These are phyloP conservation scores for Bergia puertoricense DNA, from an alignment of 92 coral and sea anemone species.

Conservation along the genomic window DNA sequence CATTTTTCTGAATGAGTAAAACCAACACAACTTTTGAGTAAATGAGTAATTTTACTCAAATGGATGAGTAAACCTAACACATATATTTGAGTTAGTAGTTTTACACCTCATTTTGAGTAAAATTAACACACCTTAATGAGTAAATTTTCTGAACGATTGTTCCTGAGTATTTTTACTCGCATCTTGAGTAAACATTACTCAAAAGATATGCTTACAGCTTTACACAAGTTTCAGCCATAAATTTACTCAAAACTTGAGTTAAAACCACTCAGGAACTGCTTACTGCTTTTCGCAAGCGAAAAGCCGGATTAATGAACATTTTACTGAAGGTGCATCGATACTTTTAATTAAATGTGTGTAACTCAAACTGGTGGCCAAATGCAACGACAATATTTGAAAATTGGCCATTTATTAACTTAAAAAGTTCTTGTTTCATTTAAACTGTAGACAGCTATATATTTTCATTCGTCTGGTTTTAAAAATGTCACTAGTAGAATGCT, in stretches of 20 bases:
- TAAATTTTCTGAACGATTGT: background rate
- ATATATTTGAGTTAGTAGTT: conserved; percentile 11
- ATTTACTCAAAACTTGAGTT: conserved; percentile 5
- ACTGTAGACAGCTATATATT: no score
- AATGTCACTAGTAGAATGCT: no score
- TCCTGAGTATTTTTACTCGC: conserved; percentile 7
- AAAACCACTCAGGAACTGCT: background rate
- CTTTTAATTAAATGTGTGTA: no score
- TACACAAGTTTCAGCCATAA: conserved; percentile 9
- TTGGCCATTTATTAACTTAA: no score
- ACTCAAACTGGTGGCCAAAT: no score
- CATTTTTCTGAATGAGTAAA: conserved; percentile 11
- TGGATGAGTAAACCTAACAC: conserved; percentile 9
- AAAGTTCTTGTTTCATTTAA: no score
- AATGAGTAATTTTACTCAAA: conserved; percentile 4
- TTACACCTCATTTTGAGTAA: conserved; percentile 17
- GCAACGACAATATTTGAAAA: no score
- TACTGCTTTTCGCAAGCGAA: no score
- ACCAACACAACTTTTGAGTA: conserved; percentile 14
- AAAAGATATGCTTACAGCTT: background rate
- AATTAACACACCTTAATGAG: background rate
- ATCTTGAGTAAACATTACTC: conserved; percentile 1
- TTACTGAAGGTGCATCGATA: no score
- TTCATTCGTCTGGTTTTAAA: no score
- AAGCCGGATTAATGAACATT: no score